Conservation (phyloP, 2,888 invertebrate genomes). For the Limnephilus auricula region DNA sequence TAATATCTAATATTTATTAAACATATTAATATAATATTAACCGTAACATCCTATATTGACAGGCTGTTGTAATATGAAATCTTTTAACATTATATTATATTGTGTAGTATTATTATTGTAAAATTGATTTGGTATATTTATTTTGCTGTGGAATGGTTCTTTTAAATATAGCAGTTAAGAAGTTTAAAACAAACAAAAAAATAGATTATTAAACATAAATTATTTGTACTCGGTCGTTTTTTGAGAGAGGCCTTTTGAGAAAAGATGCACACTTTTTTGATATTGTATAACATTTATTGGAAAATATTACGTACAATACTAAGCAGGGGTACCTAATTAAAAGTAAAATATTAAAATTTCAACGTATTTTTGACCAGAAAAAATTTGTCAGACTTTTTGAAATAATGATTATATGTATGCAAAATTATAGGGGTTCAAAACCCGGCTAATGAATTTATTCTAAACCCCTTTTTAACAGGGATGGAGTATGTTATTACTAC, state of each 20-base stretch:
- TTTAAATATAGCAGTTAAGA: not conserved
- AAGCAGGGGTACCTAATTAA: not conserved
- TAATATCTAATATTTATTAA: too few relatives aligned
- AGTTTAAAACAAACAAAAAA: not conserved
- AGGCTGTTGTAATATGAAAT: not conserved
- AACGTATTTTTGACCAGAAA: not conserved
- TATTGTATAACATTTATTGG: conserved; percentile 10
- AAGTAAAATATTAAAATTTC: not conserved
- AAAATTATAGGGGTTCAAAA: not conserved
- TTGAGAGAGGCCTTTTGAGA: conserved; percentile 1
- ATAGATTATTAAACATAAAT: conserved; percentile 6
- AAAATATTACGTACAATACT: not conserved
- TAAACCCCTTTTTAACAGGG: not conserved
- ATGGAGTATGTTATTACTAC: too few relatives aligned
- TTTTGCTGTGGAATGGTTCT: conserved; percentile 14
- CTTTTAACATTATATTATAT: not conserved
- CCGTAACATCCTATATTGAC: not conserved
- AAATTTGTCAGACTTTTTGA: not conserved
- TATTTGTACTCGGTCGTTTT: not conserved
- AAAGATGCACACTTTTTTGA: conserved; percentile 17
- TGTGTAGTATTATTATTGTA: not conserved
- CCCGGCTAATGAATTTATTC: not conserved
- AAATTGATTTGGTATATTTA: not conserved
- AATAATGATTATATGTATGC: not conserved
- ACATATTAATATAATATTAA: not conserved